Conservation (phyloP, 1,140 invertebrate genomes). For the Steinernema khuongi region DNA sequence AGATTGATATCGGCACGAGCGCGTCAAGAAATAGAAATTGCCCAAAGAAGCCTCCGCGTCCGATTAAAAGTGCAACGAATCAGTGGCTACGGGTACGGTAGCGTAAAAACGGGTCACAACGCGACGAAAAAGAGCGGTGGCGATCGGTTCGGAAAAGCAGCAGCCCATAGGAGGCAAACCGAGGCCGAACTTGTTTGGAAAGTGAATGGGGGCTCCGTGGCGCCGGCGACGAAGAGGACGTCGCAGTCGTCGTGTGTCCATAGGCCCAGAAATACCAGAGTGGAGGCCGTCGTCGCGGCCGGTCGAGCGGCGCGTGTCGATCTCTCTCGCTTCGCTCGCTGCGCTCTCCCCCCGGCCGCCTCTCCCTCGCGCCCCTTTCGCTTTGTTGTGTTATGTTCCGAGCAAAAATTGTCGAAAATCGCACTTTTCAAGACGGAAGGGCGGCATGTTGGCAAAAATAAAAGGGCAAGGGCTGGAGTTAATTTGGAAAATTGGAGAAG, state of each 20-base stretch:
- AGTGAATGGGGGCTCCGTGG: background rate
- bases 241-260: conserved; percentile 9
- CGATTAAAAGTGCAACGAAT: background rate
- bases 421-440: background rate
- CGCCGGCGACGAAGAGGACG: background rate
- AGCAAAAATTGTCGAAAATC: background rate
- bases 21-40: too few species aligned
- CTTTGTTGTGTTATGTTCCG: background rate
- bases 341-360: too few species aligned
- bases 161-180: too few species aligned
- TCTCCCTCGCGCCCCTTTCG: background rate
- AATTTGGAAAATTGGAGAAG: too few species aligned
- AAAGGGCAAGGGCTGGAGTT: too few species aligned
- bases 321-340: background rate
- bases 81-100: background rate
- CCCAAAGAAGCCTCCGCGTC: background rate
- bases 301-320: background rate
- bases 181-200: background rate
- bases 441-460: too few species aligned
- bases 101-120: too few species aligned
- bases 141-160: background rate
- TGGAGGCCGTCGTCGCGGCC: conserved; percentile 2
- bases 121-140: too few species aligned
- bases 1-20: too few species aligned
- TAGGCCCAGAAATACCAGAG: conserved; percentile 15